Evolutionary conservation across 2,113 vertebrate species (phyloP).

Genomic region (Anguilla rostrata): DNA sequence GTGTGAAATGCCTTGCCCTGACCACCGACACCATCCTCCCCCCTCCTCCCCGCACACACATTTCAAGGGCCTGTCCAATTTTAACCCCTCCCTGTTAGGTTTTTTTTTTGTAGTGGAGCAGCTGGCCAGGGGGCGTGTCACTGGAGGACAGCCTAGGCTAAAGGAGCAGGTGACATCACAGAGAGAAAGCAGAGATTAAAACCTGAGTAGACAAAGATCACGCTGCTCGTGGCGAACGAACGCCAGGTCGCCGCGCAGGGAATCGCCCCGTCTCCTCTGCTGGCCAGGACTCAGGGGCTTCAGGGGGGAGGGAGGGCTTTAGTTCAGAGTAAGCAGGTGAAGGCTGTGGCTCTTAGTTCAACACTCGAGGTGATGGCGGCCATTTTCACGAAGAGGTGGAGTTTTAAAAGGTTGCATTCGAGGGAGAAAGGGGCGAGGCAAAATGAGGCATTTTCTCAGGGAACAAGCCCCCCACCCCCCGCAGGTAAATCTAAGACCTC

Average conservation of each 20-base stretch:
- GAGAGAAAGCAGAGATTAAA: background rate
- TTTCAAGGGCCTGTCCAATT: background rate
- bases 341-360: background rate
- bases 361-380: slow-evolving; percentile 2
- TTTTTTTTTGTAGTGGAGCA: no score
- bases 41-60: background rate
- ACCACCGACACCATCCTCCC: no score
- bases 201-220: background rate
- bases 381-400: slow-evolving; percentile 1
- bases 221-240: background rate
- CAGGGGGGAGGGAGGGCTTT: background rate
- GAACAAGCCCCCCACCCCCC: slow-evolving; percentile 33
- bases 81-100: background rate
- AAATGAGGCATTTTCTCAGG: slow-evolving; percentile 17
- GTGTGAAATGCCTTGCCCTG: no score
- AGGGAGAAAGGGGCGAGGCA: background rate
- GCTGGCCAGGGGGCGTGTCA: background rate
- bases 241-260: background rate
- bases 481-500: slow-evolving; percentile 34
- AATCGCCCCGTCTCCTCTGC: background rate
- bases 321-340: background rate
- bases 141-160: background rate
- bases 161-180: background rate
- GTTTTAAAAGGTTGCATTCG: slow-evolving; percentile 11
- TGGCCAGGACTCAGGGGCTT: slow-evolving; percentile 2